These are phyloP conservation scores for Agelastica alni DNA, from an alignment of 2,888 invertebrate genomes.

Conservation along the genomic window DNA sequence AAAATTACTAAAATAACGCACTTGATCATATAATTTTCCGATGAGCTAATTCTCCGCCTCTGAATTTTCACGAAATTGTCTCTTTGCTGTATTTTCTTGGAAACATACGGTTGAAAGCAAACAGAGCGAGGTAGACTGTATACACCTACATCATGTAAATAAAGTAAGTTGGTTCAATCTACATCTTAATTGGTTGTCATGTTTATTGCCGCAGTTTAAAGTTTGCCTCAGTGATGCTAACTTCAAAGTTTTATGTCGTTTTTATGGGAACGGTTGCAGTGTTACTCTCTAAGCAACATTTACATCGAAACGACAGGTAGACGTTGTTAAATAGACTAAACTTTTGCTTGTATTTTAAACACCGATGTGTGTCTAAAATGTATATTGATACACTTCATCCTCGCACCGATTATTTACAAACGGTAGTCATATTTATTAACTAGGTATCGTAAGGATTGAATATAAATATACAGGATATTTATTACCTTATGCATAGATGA, in stretches of 20 bases:
- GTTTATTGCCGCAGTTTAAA: slow-evolving; percentile 55
- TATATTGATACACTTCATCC: too few species aligned
- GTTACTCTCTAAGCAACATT: not conserved
- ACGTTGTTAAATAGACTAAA: not conserved
- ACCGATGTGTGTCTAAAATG: too few species aligned
- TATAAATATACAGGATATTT: too few species aligned
- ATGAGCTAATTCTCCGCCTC: not conserved
- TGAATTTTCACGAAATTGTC: not conserved
- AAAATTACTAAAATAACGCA: too few species aligned
- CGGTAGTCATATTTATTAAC: too few species aligned
- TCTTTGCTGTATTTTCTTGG: not conserved
- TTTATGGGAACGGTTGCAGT: not conserved
- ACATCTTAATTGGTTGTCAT: slow-evolving; percentile 59
- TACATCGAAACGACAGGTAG: not conserved
- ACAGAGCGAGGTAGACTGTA: slow-evolving; percentile 6
- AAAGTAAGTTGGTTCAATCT: slow-evolving; percentile 55
- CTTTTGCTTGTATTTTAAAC: too few species aligned
- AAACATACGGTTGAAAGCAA: not conserved
- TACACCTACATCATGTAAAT: slow-evolving; percentile 56
- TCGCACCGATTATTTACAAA: too few species aligned
- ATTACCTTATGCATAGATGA: too few species aligned
- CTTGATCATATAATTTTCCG: too few species aligned
- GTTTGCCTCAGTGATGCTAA: slow-evolving; percentile 33
- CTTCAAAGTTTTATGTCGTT: not conserved
- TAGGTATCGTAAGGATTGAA: too few species aligned